Evolutionary conservation across 2,888 invertebrate genomes (phyloP).

Genomic region (Callosobruchus maculatus): DNA sequence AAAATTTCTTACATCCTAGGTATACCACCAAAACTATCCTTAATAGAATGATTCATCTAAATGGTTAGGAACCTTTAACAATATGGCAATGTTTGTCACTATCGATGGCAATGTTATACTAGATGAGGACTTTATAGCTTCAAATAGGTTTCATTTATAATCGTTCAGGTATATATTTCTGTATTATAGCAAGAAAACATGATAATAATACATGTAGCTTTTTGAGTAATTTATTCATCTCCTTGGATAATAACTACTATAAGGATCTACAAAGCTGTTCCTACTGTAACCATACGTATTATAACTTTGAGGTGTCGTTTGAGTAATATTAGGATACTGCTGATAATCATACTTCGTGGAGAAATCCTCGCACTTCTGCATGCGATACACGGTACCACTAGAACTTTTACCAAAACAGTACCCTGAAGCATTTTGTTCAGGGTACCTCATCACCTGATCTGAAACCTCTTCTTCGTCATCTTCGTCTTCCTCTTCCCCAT

Average conservation of each 20-base stretch:
- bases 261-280: neutral
- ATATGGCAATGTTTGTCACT: too few species aligned
- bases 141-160: too few species aligned
- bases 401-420: neutral
- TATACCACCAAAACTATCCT: too few species aligned
- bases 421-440: neutral
- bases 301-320: neutral
- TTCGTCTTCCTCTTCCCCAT: neutral
- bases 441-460: neutral
- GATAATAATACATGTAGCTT: neutral
- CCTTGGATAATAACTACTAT: neutral
- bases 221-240: neutral
- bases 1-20: too few species aligned
- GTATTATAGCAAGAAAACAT: too few species aligned
- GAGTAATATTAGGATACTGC: neutral
- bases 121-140: too few species aligned
- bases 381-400: neutral
- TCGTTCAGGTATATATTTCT: neutral
- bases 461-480: neutral
- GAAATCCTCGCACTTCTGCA: neutral
- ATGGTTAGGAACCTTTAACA: too few species aligned
- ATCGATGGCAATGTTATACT: too few species aligned
- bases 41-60: too few species aligned
- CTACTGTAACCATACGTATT: neutral
- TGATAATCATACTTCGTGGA: neutral